Evolutionary conservation across 2,888 invertebrate genomes (phyloP).

Genomic region (Pristionchus maxplancki): DNA sequence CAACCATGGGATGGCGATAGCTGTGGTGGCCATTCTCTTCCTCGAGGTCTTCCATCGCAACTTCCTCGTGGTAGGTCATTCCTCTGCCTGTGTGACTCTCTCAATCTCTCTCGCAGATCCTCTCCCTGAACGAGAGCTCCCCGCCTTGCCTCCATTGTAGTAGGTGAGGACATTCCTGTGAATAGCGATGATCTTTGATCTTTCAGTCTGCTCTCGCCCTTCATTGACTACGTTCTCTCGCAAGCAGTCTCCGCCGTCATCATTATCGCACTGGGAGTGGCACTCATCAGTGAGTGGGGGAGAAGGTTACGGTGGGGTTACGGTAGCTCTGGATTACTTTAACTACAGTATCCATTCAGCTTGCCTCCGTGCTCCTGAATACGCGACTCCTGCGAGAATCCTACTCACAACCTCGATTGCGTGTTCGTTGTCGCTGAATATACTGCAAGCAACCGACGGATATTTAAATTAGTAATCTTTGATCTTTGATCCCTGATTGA

Average conservation of each 20-base stretch:
- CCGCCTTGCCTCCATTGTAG: background rate
- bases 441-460: background rate
- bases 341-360: background rate
- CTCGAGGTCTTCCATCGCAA: slow-evolving; percentile 18
- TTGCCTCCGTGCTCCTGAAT: background rate
- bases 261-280: background rate
- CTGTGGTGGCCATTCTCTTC: background rate
- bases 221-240: slow-evolving; percentile 1
- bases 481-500: background rate
- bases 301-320: background rate
- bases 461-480: background rate
- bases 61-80: slow-evolving; percentile 10
- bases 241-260: background rate
- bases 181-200: background rate
- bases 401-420: background rate
- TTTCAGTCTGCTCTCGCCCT: background rate
- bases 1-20: background rate
- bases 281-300: background rate
- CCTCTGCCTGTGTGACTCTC: too few relatives aligned
- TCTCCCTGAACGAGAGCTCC: background rate
- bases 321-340: background rate
- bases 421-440: background rate
- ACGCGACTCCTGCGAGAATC: background rate
- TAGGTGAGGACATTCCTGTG: background rate
- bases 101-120: background rate